Base-by-base conservation (phyloP, 2,113 vertebrate genomes). In the Thomomys bottae region DNA sequence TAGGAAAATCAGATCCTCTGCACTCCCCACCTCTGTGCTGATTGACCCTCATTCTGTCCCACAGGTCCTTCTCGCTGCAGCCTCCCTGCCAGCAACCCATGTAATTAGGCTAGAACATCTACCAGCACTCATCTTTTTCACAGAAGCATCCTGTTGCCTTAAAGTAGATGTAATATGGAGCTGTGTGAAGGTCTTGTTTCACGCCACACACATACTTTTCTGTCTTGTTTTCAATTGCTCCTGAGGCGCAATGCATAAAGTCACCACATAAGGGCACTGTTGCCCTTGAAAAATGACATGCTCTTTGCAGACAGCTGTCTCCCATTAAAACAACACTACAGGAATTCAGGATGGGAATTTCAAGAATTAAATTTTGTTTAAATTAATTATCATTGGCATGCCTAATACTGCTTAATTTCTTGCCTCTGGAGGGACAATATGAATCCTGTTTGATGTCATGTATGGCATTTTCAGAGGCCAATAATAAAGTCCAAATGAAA, bases 201-300 rank as follows among this genome's bases (percentile, higher is more conserved):
- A 32, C 18, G 23, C 21, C 36, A 42, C 32, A 14, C 36, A 70
- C 32, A 14, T 36, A 70, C 77, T 20, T 86, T 81, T 36, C n/a
- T 3, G 0, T 6, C n/a, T 10, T 6, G 45, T 36, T 84, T 78
- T 57, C 38, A 64, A 38, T 20, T 0, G 7, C 28, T 61, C 24
- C n/a, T 36, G 11, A 2, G 40, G 0, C 42, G 84, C 66, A 87
- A 85, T 86, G 18, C 54, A 79, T 15, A n/a, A 0, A 8, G 18
- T 40, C 8, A 61, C 96, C 98, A 96, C 96, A 72, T 32, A 75
- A 87, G 28, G 95, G 96, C 12, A 75, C 76, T 94, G 95, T 88
- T 96, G 96, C 67, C n/a, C 91, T 30, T 1, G 64, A 94, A 96
- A 96, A 96, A 20, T 34, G 0, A 24, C 84, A 3, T 0, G 63